These are phyloP conservation scores for Nymphalis c-album DNA, from an alignment of 2,888 invertebrate genomes.

Conservation along the genomic window DNA sequence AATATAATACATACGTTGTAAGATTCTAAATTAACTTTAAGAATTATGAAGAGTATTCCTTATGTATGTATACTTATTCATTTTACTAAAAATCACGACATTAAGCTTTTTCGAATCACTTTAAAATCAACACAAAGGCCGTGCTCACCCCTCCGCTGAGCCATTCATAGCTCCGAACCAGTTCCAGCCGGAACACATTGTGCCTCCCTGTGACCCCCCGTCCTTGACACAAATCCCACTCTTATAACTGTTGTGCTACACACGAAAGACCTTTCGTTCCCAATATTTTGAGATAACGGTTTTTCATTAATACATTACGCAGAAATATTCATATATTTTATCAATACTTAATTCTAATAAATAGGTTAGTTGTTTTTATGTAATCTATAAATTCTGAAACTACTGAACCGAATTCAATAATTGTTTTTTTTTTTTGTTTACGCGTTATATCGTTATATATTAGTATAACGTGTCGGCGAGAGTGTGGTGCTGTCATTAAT, in stretches of 20 bases:
- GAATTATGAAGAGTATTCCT: no score
- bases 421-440: no score
- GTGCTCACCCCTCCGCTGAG: background rate
- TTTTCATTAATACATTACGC: background rate
- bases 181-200: constrained; percentile 8
- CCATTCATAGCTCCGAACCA: constrained; percentile 10
- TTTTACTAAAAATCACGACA: background rate
- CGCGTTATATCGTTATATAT: no score
- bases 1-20: no score
- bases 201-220: constrained; percentile 14
- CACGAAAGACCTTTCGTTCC: background rate
- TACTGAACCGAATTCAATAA: no score
- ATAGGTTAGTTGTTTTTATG: no score
- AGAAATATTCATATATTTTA: background rate
- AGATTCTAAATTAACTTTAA: no score
- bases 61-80: no score
- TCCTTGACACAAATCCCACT: constrained; percentile 28
- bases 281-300: background rate
- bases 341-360: no score
- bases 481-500: no score
- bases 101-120: background rate
- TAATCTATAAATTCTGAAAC: no score
- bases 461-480: no score
- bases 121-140: constrained; percentile 1
- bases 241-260: background rate